Evolutionary conservation across 2,888 invertebrate species (phyloP).

Genomic region (Doris montereyensis): DNA sequence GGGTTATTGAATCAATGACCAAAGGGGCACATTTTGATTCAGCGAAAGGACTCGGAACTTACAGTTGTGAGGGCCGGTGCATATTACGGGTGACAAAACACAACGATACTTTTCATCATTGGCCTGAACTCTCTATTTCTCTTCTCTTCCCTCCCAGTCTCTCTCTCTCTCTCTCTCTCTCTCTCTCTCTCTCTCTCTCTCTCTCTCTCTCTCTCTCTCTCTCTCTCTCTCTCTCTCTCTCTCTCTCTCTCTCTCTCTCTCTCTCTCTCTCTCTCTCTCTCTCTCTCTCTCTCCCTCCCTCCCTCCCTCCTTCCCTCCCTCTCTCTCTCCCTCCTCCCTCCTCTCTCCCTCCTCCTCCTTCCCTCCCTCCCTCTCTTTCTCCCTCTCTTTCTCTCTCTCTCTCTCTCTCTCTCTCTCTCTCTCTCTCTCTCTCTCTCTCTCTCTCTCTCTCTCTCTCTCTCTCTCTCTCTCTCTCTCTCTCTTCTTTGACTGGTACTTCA

Average conservation of each 20-base stretch:
- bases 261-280: not conserved
- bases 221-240: not conserved
- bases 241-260: constrained; percentile 7
- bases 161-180: too few species aligned
- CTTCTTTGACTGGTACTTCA: too few species aligned
- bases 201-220: too few species aligned
- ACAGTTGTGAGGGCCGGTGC: too few species aligned
- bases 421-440: not conserved
- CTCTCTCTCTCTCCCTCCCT: not conserved
- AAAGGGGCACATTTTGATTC: too few species aligned
- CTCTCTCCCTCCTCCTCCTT: not conserved
- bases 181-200: too few species aligned
- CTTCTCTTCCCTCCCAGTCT: too few species aligned
- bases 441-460: constrained; percentile 1
- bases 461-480: not conserved
- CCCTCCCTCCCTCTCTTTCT: not conserved
- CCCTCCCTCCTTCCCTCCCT: not conserved
- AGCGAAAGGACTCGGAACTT: too few species aligned
- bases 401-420: not conserved
- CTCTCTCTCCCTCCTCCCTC: not conserved
- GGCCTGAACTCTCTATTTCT: too few species aligned
- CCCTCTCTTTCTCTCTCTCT: not conserved
- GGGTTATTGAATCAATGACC: too few species aligned
- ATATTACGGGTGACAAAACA: too few species aligned
- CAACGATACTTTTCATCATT: too few species aligned